Evolutionary conservation across 2,113 vertebrate species (phyloP).

Genomic region (Neolamprologus toae): DNA sequence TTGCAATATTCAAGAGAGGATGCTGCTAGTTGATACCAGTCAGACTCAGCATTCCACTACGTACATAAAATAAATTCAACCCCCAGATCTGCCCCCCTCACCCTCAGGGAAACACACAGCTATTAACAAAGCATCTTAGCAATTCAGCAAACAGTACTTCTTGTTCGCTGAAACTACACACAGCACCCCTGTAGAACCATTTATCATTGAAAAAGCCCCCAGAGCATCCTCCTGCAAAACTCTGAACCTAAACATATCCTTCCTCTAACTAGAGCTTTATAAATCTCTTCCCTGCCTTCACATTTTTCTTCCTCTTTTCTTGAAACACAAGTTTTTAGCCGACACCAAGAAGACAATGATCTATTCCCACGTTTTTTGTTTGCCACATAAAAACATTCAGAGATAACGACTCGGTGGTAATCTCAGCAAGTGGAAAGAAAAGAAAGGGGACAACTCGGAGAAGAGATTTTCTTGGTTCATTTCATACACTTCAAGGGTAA

Average conservation of each 20-base stretch:
- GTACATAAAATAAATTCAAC: slow-evolving; percentile 17
- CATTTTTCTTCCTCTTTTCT: not conserved
- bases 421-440: not conserved
- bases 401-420: not conserved
- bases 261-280: not conserved
- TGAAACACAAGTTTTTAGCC: not conserved
- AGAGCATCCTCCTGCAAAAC: slow-evolving; percentile 8
- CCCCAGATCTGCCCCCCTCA: not conserved
- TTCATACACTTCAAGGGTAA: not conserved
- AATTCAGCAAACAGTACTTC: slow-evolving; percentile 19
- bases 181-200: slow-evolving; percentile 11
- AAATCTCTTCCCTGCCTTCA: not conserved
- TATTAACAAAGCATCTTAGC: slow-evolving; percentile 36
- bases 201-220: slow-evolving; percentile 6
- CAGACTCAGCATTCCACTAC: not conserved
- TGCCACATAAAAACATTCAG: not conserved
- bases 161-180: not conserved
- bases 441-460: not conserved
- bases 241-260: slow-evolving; percentile 17
- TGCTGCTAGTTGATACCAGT: not conserved
- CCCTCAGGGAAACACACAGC: not conserved
- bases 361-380: not conserved
- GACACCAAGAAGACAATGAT: not conserved
- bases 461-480: not conserved
- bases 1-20: not conserved